Evolutionary conservation across 2,113 vertebrate genomes (phyloP), one percentile per base, ranked within the genome.

Genomic region (Cyprinodon tularosa): DNA sequence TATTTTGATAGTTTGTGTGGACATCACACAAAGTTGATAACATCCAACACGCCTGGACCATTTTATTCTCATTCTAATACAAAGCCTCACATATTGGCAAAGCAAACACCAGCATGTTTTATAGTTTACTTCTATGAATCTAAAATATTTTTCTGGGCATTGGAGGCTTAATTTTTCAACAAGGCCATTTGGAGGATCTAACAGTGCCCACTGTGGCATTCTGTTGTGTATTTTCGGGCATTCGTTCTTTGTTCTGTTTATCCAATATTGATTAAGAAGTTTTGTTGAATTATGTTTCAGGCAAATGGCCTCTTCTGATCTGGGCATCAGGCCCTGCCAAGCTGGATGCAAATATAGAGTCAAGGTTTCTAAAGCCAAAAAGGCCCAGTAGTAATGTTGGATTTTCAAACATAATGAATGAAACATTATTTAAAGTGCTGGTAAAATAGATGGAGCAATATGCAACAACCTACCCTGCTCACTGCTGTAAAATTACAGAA

Each of bases 371-470:
- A 7, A 68, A 47, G 40, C 1, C 1, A 9, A 61, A 64, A 44
- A 42, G 4, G 61, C 20, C 71, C 48, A 37, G 64, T 40, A 82
- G 72, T 65, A 61, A 71, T 72, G 80, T 61, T 71, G 74, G 45
- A 20, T 50, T 75, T 62, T 69, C 12, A 62, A 17, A 3, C 7
- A 20, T 62, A 14, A 53, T 44, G 12, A 78, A 42, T 66, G 29
- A 70, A 72, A 73, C 2, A 1, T 37, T 67, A 62, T 50, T 59
- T 6, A 37, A 77, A 68, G 39, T 42, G 45, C 45, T 47, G 59
- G 4, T 20, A 12, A 4, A 60, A 66, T 11, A 76, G 64, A 20
- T 3, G 12, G 7, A 70, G 20, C 53, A 1, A 38, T n/a, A 9
- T n/a, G 50, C 50, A 57, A n/a, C 20, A 57, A n/a, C 17, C 7